Evolutionary conservation across 53 echinoderm and acorn worm species (phyloP).

Genomic region (Stichopus horrens): DNA sequence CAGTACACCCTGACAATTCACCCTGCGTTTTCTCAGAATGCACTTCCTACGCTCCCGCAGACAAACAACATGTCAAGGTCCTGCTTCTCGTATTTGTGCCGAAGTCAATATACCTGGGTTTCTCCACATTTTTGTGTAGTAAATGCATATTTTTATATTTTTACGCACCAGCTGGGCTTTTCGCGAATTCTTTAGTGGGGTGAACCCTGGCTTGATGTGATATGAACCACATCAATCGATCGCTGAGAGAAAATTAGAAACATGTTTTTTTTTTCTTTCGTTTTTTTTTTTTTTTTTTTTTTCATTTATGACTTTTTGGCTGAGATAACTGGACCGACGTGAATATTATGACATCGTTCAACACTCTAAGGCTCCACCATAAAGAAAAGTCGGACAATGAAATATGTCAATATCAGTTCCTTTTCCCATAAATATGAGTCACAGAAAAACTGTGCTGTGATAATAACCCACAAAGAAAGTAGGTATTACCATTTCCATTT

Average conservation of each 20-base stretch:
- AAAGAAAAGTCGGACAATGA: too few relatives aligned
- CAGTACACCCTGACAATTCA: too few relatives aligned
- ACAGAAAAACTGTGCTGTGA: too few relatives aligned
- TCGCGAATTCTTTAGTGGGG: neutral
- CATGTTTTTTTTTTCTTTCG: neutral
- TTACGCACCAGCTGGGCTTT: neutral
- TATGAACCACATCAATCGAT: constrained; percentile 14
- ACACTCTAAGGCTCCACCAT: too few relatives aligned
- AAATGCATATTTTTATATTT: neutral
- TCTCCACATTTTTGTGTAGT: neutral
- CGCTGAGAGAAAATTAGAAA: constrained; percentile 12
- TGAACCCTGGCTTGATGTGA: neutral
- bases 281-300: neutral
- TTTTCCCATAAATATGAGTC: too few relatives aligned
- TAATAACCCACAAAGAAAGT: too few relatives aligned
- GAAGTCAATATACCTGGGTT: neutral
- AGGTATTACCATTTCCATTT: too few relatives aligned
- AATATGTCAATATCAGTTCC: too few relatives aligned
- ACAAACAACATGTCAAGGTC: neutral
- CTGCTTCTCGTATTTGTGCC: neutral
- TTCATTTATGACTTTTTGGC: too few relatives aligned
- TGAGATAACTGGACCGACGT: too few relatives aligned
- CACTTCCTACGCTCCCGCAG: neutral
- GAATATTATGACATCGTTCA: too few relatives aligned
- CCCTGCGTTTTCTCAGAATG: neutral